phyloP scores from a whole-genome alignment of 2,888 invertebrate species.

The Metacarcinus magister region DNA sequence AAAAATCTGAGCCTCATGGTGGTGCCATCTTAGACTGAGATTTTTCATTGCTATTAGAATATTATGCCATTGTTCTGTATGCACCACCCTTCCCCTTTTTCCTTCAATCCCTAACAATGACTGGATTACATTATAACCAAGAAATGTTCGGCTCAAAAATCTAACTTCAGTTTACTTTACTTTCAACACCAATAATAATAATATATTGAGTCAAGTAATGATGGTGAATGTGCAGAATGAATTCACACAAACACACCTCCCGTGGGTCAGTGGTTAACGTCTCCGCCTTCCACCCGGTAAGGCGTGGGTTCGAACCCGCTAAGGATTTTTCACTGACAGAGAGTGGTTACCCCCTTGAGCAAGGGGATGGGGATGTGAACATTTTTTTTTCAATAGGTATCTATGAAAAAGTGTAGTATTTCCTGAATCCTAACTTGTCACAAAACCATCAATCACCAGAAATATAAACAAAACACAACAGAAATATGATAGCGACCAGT shows the following conservation, averaged over 20 bases:
- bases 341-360: too few species aligned
- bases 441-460: too few species aligned
- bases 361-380: too few species aligned
- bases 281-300: too few species aligned
- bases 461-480: too few species aligned
- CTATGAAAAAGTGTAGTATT: too few species aligned
- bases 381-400: too few species aligned
- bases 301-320: too few species aligned
- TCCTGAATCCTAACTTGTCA: too few species aligned
- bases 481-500: too few species aligned
- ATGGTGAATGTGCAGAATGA: neutral
- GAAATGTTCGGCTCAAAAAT: neutral
- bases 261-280: too few species aligned
- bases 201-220: neutral
- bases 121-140: neutral
- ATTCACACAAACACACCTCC: neutral
- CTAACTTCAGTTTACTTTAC: neutral
- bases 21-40: neutral
- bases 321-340: too few species aligned
- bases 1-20: neutral
- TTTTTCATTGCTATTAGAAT: neutral
- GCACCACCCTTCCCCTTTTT: neutral
- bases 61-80: neutral
- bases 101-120: neutral
- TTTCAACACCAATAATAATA: neutral